Conservation (phyloP, 1,140 invertebrate genomes). For the Linepithema humile region DNA sequence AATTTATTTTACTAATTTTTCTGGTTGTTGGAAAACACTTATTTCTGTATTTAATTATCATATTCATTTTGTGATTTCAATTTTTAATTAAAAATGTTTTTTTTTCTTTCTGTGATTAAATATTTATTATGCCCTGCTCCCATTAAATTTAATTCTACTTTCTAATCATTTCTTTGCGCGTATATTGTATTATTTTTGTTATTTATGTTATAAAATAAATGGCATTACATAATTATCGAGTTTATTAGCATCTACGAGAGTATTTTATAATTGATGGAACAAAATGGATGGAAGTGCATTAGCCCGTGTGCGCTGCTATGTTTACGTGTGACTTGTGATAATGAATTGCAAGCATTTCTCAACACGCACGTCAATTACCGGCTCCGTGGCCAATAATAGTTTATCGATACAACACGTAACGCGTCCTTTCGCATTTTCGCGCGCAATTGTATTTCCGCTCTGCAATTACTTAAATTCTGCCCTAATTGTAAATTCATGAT, state of each 20-base stretch:
- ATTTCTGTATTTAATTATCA: background rate
- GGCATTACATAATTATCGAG: background rate
- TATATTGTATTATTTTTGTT: background rate
- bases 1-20: constrained; percentile 7
- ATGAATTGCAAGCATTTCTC: constrained; percentile 29
- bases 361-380: background rate
- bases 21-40: background rate
- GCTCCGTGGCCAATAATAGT: background rate
- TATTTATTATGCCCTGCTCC: background rate
- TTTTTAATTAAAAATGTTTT: background rate
- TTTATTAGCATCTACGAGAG: background rate
- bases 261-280: constrained; percentile 5
- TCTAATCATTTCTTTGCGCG: background rate
- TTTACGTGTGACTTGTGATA: background rate
- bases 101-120: background rate
- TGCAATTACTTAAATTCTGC: constrained; percentile 52
- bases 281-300: background rate
- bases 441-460: constrained; percentile 37
- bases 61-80: background rate
- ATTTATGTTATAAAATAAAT: background rate
- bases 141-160: too few species aligned
- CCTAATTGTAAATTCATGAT: constrained; percentile 9
- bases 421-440: background rate
- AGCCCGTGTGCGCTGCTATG: too few species aligned
- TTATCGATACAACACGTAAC: background rate